Percentiles rank a stretch among this genome's conserved stretches.
These are phyloP conservation scores for Nyctereutes procyonoides DNA, from an alignment of 2,113 vertebrate genomes.

Conservation along the genomic window DNA sequence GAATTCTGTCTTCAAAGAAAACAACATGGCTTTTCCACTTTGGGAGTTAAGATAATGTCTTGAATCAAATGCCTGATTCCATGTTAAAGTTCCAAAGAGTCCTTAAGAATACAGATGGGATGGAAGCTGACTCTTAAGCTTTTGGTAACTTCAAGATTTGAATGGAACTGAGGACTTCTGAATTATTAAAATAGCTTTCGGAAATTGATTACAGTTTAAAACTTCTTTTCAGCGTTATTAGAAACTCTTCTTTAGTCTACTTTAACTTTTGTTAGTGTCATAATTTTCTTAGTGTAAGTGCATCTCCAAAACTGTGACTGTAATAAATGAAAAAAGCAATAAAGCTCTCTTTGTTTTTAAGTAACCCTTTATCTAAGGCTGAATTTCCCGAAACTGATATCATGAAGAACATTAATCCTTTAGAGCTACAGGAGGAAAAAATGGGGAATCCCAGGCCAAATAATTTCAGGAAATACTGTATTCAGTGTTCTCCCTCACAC, in stretches of 20 bases:
- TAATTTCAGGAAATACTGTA: background rate
- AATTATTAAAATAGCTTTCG: background rate
- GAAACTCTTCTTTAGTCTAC: background rate
- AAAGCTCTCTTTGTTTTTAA: background rate
- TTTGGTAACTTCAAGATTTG: slow-evolving; percentile 37
- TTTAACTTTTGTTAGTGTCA: background rate
- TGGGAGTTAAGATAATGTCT: slow-evolving; percentile 1
- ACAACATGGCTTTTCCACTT: background rate
- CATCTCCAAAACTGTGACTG: background rate
- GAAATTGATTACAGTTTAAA: background rate
- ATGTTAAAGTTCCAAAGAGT: background rate
- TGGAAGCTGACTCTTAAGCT: background rate
- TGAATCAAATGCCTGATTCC: background rate
- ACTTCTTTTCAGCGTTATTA: background rate
- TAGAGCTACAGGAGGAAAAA: background rate
- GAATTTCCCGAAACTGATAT: background rate
- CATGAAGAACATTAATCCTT: background rate
- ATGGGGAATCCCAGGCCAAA: background rate
- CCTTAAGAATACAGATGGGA: background rate
- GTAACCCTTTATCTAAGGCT: background rate
- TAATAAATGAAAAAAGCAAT: background rate
- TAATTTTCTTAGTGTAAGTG: background rate
- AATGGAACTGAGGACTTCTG: background rate
- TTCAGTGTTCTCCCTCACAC: background rate
- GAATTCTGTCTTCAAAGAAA: background rate